Evolutionary conservation across 2,888 invertebrate species (phyloP).

Genomic region (Tinea trinotella): DNA sequence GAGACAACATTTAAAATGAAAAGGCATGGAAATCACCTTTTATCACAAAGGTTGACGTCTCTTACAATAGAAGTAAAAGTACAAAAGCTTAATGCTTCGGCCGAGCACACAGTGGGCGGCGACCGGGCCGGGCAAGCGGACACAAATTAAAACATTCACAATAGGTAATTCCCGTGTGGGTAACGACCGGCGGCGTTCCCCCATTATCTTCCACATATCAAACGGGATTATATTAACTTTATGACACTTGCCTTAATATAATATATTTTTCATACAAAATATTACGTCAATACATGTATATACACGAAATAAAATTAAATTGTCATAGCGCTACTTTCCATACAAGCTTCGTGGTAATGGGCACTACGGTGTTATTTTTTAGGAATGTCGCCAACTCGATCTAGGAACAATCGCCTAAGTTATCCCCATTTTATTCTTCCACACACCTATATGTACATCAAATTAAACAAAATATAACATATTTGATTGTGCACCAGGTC

Average conservation of each 20-base stretch:
- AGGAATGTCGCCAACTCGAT: too few species aligned
- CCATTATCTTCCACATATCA: conserved; percentile 57
- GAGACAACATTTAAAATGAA: conserved; percentile 15
- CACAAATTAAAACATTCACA: conserved; percentile 68
- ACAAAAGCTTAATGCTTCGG: conserved; percentile 14
- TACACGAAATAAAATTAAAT: too few species aligned
- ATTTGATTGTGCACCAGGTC: not conserved
- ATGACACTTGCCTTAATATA: not conserved
- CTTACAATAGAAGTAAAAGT: conserved; percentile 20
- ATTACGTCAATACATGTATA: too few species aligned
- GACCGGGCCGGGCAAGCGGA: conserved; percentile 30
- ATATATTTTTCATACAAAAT: not conserved
- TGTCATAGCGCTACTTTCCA: too few species aligned
- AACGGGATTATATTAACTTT: conserved; percentile 22
- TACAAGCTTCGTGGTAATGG: too few species aligned
- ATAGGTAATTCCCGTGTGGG: conserved; percentile 57
- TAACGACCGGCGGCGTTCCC: conserved; percentile 57
- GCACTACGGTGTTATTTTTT: too few species aligned
- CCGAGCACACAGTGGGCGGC: not conserved
- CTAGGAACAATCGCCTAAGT: too few species aligned
- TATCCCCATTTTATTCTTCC: too few species aligned
- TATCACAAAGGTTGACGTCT: conserved; percentile 19
- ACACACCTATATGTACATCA: too few species aligned
- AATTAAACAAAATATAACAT: too few species aligned
- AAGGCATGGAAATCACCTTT: conserved; percentile 17